Evolutionary conservation across 23 tunicate genomes (phyloP).

Genomic region (Trididemnum miniatum): DNA sequence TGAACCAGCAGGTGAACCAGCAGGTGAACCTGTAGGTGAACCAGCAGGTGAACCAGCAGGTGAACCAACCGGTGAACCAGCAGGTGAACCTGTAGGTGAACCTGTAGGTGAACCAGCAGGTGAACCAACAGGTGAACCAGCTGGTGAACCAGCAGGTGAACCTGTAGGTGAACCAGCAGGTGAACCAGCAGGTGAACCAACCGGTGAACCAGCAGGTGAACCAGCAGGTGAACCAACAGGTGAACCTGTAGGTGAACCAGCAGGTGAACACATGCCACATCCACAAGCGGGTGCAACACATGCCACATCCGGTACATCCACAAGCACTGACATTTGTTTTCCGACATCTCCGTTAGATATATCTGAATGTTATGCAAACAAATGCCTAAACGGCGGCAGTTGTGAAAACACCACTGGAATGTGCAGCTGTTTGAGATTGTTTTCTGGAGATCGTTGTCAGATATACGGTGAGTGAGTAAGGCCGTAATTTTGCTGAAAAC

Average conservation of each 20-base stretch:
- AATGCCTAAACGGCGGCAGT: constrained; percentile 78
- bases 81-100: constrained; percentile 15
- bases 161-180: constrained; percentile 22
- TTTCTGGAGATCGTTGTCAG: constrained; percentile 63
- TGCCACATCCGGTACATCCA: not conserved
- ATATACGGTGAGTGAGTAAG: constrained; percentile 33
- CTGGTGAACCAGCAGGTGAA: constrained; percentile 20
- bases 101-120: constrained; percentile 22
- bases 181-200: constrained; percentile 25
- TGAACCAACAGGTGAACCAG: not conserved
- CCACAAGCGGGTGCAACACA: constrained; percentile 28
- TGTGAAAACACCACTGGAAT: constrained; percentile 52
- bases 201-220: constrained; percentile 22
- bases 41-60: constrained; percentile 5
- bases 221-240: constrained; percentile 26
- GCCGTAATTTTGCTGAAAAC: not conserved
- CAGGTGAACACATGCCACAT: constrained; percentile 22
- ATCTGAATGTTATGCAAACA: constrained; percentile 42
- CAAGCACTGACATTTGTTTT: constrained; percentile 23
- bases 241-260: constrained; percentile 22
- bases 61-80: constrained; percentile 22
- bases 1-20: constrained; percentile 19
- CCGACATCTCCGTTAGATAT: constrained; percentile 21
- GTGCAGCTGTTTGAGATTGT: constrained; percentile 55
- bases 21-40: constrained; percentile 21